Base-by-base conservation (phyloP, 2,888 invertebrate species). In the Perithous albicinctus region DNA sequence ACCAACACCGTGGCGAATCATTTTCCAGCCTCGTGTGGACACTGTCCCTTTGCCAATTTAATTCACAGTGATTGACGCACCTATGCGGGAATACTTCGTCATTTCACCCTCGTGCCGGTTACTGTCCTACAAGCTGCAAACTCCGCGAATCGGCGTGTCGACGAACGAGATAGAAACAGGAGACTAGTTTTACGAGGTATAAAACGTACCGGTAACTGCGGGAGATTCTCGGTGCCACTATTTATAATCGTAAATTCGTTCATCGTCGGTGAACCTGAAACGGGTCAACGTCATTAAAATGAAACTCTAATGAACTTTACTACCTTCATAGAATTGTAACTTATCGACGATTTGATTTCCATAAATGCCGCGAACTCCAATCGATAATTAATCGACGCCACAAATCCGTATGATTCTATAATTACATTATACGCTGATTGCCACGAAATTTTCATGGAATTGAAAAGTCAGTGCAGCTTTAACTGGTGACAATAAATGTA, bases 41-140 rank as follows among this genome's bases (percentile, higher is more conserved):
- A 38, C 54, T 26, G 70, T 70, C 56, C 51, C 69, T 51, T 38
- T 69, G 41, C 70, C 56, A 70, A 41, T 63, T 63, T 63, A 63
- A 63, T 63, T 63, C 41, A 35, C 35, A 63, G 23, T 63, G 63
- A 63, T 63, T 63, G 63, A 63, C 63, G 63, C 41, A 12, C 38
- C 23, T 20, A 63, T 23, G 35, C 59, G 59, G 20, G 43, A 32
- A 35, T 61, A 61, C 59, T 20, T 35, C 63, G 20, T 63, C 63
- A 35, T 41, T 63, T 18, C n/a, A 38, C 63, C 63, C 41, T 41
- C 63, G 63, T 38, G 20, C 35, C 63, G 38, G 38, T 38, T 35
- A 35, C 18, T 63, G 20, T 63, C 63, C 38, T 8, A 20, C 61
- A 61, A 35, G 35, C 61, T 61, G 32, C 18, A 12, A 35, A 38